Base-by-base conservation (phyloP, 2,888 invertebrate genomes). In the Muschampia plurimacula region DNA sequence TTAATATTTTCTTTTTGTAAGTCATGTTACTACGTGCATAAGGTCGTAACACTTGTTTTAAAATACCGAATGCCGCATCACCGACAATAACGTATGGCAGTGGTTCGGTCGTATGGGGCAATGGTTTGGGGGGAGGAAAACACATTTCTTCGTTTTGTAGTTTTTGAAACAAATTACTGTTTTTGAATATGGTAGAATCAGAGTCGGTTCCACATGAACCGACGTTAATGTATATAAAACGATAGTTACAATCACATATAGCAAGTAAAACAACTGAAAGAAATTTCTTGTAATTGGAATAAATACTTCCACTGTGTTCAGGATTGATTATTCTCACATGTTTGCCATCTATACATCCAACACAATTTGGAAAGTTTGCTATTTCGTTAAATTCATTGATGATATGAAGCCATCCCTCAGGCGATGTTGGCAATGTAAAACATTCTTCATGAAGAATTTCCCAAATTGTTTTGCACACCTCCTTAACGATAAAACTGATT, bases 331-430 rank as follows among this genome's bases (percentile, higher is more conserved):
- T 46, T 46, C 46, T 46, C 46, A 46, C 46, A 46, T 46, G 46
- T 46, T 46, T 46, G 46, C 46, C 46, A 67, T 77, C 76, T 73
- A 76, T 74, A 62, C 73, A 73, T 67, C 76, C 76, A 69, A 77
- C 63, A 72, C 74, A 76, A 69, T 77, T 76, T 55, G 76, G 77
- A 70, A 77, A 77, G 73, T 75, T 74, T 74, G 76, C 77, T 73
- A 57, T 60, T 70, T 67, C 57, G 72, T 72, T 71, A 66, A 77
- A 77, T 74, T 75, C 77, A 36, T 74, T 70, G 67, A 74, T 76
- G 69, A 77, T 77, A 73, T 70, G 66, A 66, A 73, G 74, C 76
- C 73, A 77, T 59, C 69, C 73, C 72, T 77, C 72, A 66, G 72
- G 73, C 69, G 77, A 72, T 67, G 68, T 71, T 69, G 75, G 74